Base-by-base conservation (phyloP, 2,113 vertebrate species). In the Sigmodon hispidus region DNA sequence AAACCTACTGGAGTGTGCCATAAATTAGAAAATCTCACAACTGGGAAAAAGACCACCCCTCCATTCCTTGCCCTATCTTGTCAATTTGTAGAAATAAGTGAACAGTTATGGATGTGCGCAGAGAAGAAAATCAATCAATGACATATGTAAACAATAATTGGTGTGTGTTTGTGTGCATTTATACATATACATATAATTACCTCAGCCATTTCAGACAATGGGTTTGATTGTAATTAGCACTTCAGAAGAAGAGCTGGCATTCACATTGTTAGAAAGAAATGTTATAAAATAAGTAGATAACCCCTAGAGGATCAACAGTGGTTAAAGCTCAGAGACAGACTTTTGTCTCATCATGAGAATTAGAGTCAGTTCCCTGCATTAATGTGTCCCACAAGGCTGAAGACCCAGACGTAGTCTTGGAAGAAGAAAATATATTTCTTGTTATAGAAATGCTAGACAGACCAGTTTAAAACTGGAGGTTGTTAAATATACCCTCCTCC, bases 201-300 rank as follows among this genome's bases (percentile, higher is more conserved):
- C 45, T 70, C 45, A n/a, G 52, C 26, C 29, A 65, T 96, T 63
- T 91, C 95, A 75, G 43, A 84, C 36, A 96, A 87, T 65, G 70
- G 6, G 22, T 79, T 1, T 59, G 84, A 92, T 92, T 90, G 24
- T 89, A 94, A 55, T 79, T 65, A 90, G 45, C 84, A 87, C 13
- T 86, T 92, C 9, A 63, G 52, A 89, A 96, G 50, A 77, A n/a
- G 63, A 94, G 96, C 73, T 59, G 87, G 90, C 92, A 86, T 91
- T 84, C 10, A 89, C 59, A 15, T 45, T 83, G 9, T 96, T 65
- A 57, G 88, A 43, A 43, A 96, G 63, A 96, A 96, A 87, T 90
- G 1, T 73, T 96, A 24, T 55, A 59, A 88, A 70, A 90, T 94
- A 73, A 95, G 52, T 86, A 40, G 45, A 69, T 89, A 81, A 40